Evolutionary conservation across 2,113 vertebrate genomes (phyloP).

Genomic region (Myrmecobius fasciatus): DNA sequence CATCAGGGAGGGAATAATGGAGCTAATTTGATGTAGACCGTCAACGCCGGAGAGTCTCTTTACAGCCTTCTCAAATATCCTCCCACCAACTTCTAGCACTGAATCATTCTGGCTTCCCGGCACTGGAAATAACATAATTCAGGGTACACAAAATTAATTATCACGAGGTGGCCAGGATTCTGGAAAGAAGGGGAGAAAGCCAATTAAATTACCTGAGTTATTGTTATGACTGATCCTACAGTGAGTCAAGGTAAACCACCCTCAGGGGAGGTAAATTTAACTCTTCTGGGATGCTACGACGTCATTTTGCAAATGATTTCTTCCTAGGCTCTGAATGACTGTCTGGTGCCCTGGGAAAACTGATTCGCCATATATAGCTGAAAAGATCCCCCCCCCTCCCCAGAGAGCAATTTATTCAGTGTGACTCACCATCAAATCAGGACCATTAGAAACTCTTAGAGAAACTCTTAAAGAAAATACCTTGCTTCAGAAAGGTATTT

Average conservation of each 20-base stretch:
- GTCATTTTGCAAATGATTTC: slow-evolving; percentile 71
- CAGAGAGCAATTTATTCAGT: slow-evolving; percentile 57
- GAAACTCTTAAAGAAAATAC: too few relatives aligned
- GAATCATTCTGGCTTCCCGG: slow-evolving; percentile 72
- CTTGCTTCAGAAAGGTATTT: slow-evolving; percentile 45
- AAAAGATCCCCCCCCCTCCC: background rate
- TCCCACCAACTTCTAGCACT: slow-evolving; percentile 78
- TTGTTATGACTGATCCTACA: slow-evolving; percentile 47
- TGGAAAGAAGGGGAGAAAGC: slow-evolving; percentile 53
- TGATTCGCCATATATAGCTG: slow-evolving; percentile 45
- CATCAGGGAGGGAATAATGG: slow-evolving; percentile 82
- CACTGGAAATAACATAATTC: slow-evolving; percentile 76
- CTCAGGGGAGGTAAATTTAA: slow-evolving; percentile 69
- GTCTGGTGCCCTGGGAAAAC: slow-evolving; percentile 54
- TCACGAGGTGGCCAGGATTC: background rate
- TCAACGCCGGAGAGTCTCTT: slow-evolving; percentile 76
- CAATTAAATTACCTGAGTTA: slow-evolving; percentile 75
- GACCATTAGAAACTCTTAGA: slow-evolving; percentile 47
- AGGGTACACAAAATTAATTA: slow-evolving; percentile 65
- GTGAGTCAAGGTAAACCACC: slow-evolving; percentile 61
- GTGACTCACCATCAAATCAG: slow-evolving; percentile 62
- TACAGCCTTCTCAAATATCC: slow-evolving; percentile 86
- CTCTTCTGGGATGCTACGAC: slow-evolving; percentile 42
- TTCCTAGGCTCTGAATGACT: slow-evolving; percentile 71
- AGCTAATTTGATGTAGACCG: slow-evolving; percentile 75